phyloP scores from a whole-genome alignment of 2,888 invertebrate species.

The Dryobota labecula region DNA sequence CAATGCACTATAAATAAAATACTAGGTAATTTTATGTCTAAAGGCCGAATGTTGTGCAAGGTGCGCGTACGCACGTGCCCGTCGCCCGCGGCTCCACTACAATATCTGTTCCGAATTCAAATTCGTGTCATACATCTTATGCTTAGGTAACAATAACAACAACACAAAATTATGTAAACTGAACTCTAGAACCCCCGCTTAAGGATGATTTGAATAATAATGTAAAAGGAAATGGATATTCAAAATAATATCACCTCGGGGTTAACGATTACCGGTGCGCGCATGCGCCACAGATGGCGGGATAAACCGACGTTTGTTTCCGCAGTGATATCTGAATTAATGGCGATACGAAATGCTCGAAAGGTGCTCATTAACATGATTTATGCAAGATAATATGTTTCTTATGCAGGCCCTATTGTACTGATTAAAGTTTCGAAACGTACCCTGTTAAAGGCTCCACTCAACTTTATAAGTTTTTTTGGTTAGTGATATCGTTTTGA shows the following conservation, averaged over 20 bases:
- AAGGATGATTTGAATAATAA: constrained; percentile 87
- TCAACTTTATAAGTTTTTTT: constrained; percentile 67
- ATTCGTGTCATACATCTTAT: constrained; percentile 89
- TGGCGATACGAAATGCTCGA: constrained; percentile 89
- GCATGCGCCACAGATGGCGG: constrained; percentile 89
- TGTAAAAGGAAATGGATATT: constrained; percentile 89
- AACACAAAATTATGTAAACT: constrained; percentile 80
- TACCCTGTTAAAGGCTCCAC: constrained; percentile 57
- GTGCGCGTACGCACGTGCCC: constrained; percentile 89
- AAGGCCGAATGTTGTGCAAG: constrained; percentile 84
- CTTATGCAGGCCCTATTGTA: constrained; percentile 81
- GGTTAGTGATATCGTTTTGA: constrained; percentile 46
- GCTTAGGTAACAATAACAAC: constrained; percentile 76
- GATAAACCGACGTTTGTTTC: constrained; percentile 91
- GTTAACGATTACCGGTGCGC: constrained; percentile 90
- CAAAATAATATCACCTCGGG: constrained; percentile 91
- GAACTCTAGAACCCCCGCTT: constrained; percentile 82
- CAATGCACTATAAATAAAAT: constrained; percentile 79
- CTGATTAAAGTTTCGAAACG: constrained; percentile 80
- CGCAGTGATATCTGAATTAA: constrained; percentile 91
- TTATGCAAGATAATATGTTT: constrained; percentile 89
- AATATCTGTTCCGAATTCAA: constrained; percentile 88
- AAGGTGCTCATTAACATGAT: constrained; percentile 91
- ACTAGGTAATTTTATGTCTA: constrained; percentile 79
- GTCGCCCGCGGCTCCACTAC: constrained; percentile 83